Conservation (phyloP, 2,113 vertebrate species). For the Aphelocoma coerulescens region DNA sequence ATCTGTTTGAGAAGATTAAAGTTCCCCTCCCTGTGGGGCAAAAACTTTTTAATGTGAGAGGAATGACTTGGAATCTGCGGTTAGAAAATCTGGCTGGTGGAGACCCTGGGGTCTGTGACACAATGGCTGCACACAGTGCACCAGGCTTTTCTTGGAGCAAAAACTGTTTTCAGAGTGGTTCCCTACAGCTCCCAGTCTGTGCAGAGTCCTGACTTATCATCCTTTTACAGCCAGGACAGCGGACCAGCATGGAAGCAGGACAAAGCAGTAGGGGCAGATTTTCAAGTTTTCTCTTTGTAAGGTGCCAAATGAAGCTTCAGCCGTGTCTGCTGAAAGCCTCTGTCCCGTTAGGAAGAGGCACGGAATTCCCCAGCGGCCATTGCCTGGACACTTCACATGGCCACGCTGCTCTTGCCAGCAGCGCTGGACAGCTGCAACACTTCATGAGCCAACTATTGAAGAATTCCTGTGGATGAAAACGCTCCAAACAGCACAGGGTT, state of each 20-base stretch:
- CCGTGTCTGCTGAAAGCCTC: neutral
- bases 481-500: neutral
- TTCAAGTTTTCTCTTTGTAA: neutral
- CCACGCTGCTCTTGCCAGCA: neutral
- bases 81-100: neutral
- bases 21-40: neutral
- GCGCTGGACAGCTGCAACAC: neutral
- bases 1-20: neutral
- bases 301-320: neutral
- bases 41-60: neutral
- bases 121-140: rapidly evolving
- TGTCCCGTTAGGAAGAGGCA: neutral
- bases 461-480: neutral
- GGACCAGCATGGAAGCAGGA: neutral
- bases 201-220: neutral
- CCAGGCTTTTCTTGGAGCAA: conserved; percentile 6
- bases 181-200: neutral
- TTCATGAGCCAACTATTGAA: conserved; percentile 6
- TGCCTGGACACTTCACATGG: neutral
- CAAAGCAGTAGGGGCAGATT: neutral
- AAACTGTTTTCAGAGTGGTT: neutral
- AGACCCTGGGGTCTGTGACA: neutral
- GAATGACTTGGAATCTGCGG: neutral
- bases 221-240: neutral
- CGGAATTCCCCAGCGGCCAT: neutral